Base-by-base conservation (phyloP, 2,113 vertebrate species). In the Marcusenius ussheri region DNA sequence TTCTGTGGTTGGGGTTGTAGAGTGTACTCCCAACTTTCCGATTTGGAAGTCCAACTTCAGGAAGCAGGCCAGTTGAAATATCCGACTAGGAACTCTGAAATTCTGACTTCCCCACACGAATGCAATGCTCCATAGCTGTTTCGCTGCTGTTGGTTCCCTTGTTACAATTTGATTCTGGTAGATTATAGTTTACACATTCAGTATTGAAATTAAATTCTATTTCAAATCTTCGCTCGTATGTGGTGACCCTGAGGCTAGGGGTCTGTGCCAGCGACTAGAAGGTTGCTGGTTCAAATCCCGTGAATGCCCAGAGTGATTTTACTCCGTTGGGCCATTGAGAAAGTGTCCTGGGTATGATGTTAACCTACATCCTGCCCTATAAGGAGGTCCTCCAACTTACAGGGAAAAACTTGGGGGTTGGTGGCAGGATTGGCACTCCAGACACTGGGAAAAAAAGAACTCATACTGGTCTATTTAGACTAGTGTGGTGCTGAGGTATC, bases 401-500 rank as follows among this genome's bases (percentile, higher is more conserved):
- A 53, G 51, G 51, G 13, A 17, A 17, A 15, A 51, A 51, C 13
- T 51, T 51, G 13, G 50, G 50, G 50, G 50, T 51, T 51, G 50
- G 13, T 51, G 50, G 50, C 50, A 51, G 50, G 50, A 15, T 5
- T 51, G 50, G 3, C 3, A 51, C 50, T 51, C 50, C 3, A 17
- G 50, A 3, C 3, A 19, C 15, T 19, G 17, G 51, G 15, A 17
- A 19, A 5, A 51, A 51, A 51, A 53, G 3, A 51, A 51, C 15
- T 4, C 0, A 0, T 3, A 5, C 50, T 51, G 15, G 50, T 51
- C 15, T 0, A 17, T 51, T 51, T 0, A 0, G 50, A 51, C 15
- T 51, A 1, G 1, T 51, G 50, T 4, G 50, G 50, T 17, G 15
- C 50, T 51, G 50, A 17, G 50, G 50, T 17, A 17, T 51, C 50